These are phyloP conservation scores for Neosilurus hyrtlii DNA, from an alignment of 2,797 vertebrate genomes.

Conservation along the genomic window DNA sequence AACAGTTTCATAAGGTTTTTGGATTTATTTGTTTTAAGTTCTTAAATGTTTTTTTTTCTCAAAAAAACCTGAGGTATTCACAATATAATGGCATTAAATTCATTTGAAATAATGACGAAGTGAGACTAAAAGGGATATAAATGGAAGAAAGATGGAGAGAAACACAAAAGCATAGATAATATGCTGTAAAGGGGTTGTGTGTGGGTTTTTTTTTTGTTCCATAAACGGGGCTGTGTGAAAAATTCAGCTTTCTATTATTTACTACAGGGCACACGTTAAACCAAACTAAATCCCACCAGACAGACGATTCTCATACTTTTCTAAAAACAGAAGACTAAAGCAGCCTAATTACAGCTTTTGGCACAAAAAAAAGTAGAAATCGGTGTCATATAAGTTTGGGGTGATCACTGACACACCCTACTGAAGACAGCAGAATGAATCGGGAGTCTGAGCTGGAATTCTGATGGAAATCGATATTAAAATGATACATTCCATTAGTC, in stretches of 20 bases:
- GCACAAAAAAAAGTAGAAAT: constrained; percentile 34
- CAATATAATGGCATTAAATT: constrained; percentile 83
- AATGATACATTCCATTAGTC: constrained; percentile 32
- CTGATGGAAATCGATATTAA: constrained; percentile 2
- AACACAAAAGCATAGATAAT: constrained; percentile 46
- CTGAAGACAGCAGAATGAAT: background rate
- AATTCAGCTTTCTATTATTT: constrained; percentile 2
- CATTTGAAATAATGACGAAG: constrained; percentile 66
- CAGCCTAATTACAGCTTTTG: constrained; percentile 41
- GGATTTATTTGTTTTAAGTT: constrained; percentile 72
- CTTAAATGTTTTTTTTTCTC: constrained; percentile 74
- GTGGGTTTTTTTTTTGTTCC: constrained; percentile 9
- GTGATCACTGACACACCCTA: constrained; percentile 24
- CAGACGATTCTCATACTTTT: background rate
- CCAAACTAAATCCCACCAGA: constrained; percentile 21
- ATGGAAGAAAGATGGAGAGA: constrained; percentile 53
- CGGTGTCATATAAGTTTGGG: constrained; percentile 43
- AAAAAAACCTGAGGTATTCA: constrained; percentile 84
- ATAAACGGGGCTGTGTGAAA: constrained; percentile 11
- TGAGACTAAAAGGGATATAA: constrained; percentile 52
- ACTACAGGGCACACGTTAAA: constrained; percentile 26
- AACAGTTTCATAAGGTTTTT: constrained; percentile 58
- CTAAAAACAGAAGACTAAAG: constrained; percentile 29
- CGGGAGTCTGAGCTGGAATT: background rate
- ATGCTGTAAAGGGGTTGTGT: background rate